These are phyloP conservation scores for Notoglanidium macrostoma DNA, from an alignment of 2,797 vertebrate genomes.

Conservation along the genomic window DNA sequence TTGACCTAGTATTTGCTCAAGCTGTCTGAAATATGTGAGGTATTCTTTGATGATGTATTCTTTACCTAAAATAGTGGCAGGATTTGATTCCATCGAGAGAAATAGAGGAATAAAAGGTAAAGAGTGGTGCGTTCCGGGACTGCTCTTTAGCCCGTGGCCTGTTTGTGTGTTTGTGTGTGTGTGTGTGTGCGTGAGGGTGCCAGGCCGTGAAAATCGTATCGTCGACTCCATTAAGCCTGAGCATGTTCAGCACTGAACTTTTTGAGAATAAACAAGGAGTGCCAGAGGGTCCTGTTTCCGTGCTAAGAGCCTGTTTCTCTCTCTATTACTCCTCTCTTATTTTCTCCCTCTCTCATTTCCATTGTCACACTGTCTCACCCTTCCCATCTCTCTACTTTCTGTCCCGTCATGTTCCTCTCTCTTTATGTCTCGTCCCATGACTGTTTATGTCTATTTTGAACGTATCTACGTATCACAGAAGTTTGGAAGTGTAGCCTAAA, in stretches of 20 bases:
- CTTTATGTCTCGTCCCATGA: background rate
- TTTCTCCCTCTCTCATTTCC: background rate
- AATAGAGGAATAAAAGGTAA: background rate
- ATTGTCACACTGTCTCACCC: background rate
- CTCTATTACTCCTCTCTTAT: background rate
- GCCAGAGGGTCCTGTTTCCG: slow-evolving; percentile 13
- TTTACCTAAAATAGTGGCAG: slow-evolving; percentile 3
- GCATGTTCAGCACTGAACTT: slow-evolving; percentile 23
- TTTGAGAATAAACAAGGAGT: slow-evolving; percentile 19
- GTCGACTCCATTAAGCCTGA: slow-evolving; percentile 9
- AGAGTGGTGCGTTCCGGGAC: background rate
- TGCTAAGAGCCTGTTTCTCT: slow-evolving; percentile 7
- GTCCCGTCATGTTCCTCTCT: background rate
- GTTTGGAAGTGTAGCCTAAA: background rate
- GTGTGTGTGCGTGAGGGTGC: background rate
- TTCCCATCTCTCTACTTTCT: background rate
- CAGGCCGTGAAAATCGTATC: slow-evolving; percentile 22
- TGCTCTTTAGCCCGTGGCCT: background rate
- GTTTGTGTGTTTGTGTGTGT: background rate
- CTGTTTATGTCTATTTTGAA: background rate
- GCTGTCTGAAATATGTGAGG: background rate
- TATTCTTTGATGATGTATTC: background rate
- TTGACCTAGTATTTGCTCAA: background rate
- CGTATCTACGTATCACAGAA: background rate
- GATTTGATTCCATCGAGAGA: background rate